phyloP scores from a whole-genome alignment of 1,140 invertebrate species.

The Bathynomus jamesi region DNA sequence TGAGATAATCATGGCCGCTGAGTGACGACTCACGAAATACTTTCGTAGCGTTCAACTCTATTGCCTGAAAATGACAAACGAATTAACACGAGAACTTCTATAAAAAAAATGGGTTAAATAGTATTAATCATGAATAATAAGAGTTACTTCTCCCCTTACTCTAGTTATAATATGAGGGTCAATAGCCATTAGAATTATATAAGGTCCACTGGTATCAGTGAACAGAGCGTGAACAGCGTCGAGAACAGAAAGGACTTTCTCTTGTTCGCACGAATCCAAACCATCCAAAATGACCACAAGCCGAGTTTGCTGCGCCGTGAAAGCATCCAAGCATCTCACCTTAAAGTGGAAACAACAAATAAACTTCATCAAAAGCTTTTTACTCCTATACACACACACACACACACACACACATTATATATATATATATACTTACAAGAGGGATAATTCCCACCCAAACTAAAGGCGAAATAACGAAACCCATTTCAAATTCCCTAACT shows the following conservation, averaged over 20 bases:
- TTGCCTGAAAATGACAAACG: slow-evolving; percentile 64
- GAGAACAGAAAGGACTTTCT: slow-evolving; percentile 83
- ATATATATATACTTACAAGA: background rate
- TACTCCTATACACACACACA: background rate
- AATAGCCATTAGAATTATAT: slow-evolving; percentile 86
- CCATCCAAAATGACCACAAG: slow-evolving; percentile 94
- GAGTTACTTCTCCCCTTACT: no score
- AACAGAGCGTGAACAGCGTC: slow-evolving; percentile 93
- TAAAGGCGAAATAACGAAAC: background rate
- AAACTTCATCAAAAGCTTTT: background rate
- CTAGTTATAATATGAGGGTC: slow-evolving; percentile 96
- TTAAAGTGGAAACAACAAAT: slow-evolving; percentile 38
- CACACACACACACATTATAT: background rate
- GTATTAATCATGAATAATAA: no score
- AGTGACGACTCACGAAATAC: slow-evolving; percentile 75
- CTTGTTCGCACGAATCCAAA: slow-evolving; percentile 93
- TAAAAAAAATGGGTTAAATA: background rate
- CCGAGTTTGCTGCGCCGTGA: slow-evolving; percentile 81
- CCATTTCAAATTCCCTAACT: background rate
- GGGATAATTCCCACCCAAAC: background rate
- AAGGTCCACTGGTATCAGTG: slow-evolving; percentile 79
- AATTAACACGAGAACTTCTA: slow-evolving; percentile 14
- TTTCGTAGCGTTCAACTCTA: slow-evolving; percentile 79
- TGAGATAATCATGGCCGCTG: slow-evolving; percentile 51
- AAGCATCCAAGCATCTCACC: slow-evolving; percentile 78